phyloP scores from a whole-genome alignment of 1,140 invertebrate genomes.

The Lasioglossum baleicum region DNA sequence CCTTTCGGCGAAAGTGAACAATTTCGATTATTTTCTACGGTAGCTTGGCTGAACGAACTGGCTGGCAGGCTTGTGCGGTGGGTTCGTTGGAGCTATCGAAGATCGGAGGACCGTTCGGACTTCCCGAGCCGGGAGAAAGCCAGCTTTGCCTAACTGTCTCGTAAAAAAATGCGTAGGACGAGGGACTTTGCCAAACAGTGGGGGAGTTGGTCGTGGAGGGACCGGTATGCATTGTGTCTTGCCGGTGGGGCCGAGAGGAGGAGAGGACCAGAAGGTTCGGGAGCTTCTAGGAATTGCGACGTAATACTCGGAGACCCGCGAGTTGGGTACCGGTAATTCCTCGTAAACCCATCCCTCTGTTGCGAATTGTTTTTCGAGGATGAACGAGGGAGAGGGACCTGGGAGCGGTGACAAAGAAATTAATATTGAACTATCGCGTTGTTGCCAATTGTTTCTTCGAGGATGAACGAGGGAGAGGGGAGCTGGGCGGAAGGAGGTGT shows the following conservation, averaged over 20 bases:
- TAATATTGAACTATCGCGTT: too few species aligned
- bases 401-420: too few species aligned
- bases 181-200: conserved; percentile 35
- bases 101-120: neutral
- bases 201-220: conserved; percentile 28
- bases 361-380: too few species aligned
- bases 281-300: conserved; percentile 61
- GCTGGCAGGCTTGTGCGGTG: too few species aligned
- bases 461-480: too few species aligned
- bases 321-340: neutral
- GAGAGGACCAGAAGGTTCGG: conserved; percentile 40
- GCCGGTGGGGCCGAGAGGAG: conserved; percentile 7
- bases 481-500: too few species aligned
- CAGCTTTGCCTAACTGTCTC: conserved; percentile 28
- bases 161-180: conserved; percentile 58
- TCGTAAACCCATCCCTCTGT: neutral
- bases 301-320: conserved; percentile 47
- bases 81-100: neutral
- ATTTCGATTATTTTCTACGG: too few species aligned
- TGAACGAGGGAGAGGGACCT: too few species aligned
- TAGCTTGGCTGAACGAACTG: too few species aligned
- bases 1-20: too few species aligned
- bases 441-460: too few species aligned
- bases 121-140: conserved; percentile 16
- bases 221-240: conserved; percentile 65